phyloP scores from a whole-genome alignment of 2,888 invertebrate genomes.

The Tetragnatha montana region DNA sequence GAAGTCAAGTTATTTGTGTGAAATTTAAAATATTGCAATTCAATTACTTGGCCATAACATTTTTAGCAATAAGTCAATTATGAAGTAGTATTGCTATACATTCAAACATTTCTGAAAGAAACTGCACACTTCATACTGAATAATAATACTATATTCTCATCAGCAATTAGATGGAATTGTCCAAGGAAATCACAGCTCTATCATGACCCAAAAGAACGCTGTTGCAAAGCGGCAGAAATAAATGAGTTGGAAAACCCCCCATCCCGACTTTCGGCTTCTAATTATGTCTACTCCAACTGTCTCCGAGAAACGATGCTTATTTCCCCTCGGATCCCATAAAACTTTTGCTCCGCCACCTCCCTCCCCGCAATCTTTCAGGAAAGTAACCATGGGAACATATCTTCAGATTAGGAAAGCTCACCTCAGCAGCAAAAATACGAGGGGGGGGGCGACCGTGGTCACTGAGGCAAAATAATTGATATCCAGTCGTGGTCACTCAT shows the following conservation, averaged over 20 bases:
- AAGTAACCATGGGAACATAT: conserved; percentile 54
- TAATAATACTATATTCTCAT: too few species aligned
- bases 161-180: too few species aligned
- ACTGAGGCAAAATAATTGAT: conserved; percentile 57
- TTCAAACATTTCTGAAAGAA: too few species aligned
- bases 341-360: conserved; percentile 49
- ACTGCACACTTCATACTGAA: too few species aligned
- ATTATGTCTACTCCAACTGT: not conserved
- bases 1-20: too few species aligned
- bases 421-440: conserved; percentile 8
- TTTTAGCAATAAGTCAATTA: too few species aligned
- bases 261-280: not conserved
- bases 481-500: conserved; percentile 21
- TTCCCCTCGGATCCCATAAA: conserved; percentile 55
- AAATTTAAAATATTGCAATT: too few species aligned
- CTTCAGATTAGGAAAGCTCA: conserved; percentile 38
- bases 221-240: not conserved
- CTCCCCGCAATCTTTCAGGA: conserved; percentile 25
- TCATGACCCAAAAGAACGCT: not conserved
- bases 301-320: conserved; percentile 44
- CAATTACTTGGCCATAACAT: too few species aligned
- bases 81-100: too few species aligned
- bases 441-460: conserved; percentile 4
- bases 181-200: too few species aligned
- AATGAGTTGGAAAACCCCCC: not conserved